Evolutionary conservation across 1,140 invertebrate genomes (phyloP).

Genomic region (Odontomachus brunneus): DNA sequence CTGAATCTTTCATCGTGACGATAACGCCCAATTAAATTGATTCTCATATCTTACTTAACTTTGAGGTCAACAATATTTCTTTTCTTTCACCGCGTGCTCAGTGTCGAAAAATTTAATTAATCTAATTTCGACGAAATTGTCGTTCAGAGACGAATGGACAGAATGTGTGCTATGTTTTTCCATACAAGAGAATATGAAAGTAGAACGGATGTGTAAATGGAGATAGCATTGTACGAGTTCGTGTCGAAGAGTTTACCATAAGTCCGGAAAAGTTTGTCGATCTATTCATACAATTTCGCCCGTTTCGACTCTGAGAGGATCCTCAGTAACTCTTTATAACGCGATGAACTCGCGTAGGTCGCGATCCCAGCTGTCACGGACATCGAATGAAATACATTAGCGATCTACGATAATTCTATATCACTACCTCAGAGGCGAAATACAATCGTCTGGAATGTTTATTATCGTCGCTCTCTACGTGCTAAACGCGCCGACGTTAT

Average conservation of each 20-base stretch:
- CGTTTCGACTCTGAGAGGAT: neutral
- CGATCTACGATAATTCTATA: constrained; percentile 78
- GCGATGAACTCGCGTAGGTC: constrained; percentile 24
- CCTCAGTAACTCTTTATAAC: neutral
- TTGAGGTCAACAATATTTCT: neutral
- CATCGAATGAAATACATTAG: constrained; percentile 78
- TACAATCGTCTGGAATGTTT: constrained; percentile 60
- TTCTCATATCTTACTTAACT: neutral
- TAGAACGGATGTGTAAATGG: neutral
- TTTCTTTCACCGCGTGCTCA: neutral
- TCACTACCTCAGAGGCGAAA: constrained; percentile 82
- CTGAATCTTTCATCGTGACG: constrained; percentile 12
- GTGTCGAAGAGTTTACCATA: neutral
- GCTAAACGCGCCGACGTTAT: constrained; percentile 57
- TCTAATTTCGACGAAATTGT: neutral
- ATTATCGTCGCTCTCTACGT: constrained; percentile 61
- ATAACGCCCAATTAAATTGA: neutral
- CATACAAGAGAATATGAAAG: neutral
- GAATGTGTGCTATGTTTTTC: neutral
- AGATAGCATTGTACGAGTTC: neutral
- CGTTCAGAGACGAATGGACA: neutral
- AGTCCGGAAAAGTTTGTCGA: neutral
- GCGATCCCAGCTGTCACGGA: constrained; percentile 71
- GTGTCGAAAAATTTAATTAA: neutral
- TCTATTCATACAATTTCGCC: neutral